These are phyloP conservation scores for Sebastes fasciatus DNA, from an alignment of 2,113 vertebrate species.

Conservation along the genomic window DNA sequence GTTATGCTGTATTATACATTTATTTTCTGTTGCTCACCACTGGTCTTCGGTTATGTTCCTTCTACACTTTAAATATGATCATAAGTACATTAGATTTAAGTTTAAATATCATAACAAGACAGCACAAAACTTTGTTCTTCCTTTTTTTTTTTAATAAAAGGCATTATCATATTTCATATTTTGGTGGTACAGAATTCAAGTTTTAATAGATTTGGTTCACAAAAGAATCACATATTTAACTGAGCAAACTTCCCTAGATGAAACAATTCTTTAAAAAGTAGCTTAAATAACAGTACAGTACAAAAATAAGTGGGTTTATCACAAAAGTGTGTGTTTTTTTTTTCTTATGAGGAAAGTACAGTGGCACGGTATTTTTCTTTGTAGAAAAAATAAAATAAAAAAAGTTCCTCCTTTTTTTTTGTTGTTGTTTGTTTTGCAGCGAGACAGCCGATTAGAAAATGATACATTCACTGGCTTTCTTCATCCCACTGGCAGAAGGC, in stretches of 20 bases:
- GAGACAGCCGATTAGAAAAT: constrained; percentile 61
- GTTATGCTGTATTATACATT: background rate
- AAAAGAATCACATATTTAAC: constrained; percentile 76
- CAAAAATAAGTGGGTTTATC: constrained; percentile 82
- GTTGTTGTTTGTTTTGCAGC: constrained; percentile 49
- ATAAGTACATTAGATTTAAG: background rate
- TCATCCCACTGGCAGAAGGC: constrained; percentile 78
- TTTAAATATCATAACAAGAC: background rate
- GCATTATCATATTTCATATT: constrained; percentile 72
- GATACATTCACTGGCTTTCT: constrained; percentile 81
- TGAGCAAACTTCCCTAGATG: constrained; percentile 72
- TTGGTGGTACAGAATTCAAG: constrained; percentile 83
- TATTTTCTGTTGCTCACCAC: background rate
- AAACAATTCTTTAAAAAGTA: constrained; percentile 72
- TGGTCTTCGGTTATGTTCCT: background rate
- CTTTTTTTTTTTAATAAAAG: constrained; percentile 74
- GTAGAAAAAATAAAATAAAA: constrained; percentile 73
- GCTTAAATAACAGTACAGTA: constrained; percentile 83
- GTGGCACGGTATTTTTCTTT: constrained; percentile 74
- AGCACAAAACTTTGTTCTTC: constrained; percentile 16
- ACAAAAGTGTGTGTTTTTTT: constrained; percentile 52
- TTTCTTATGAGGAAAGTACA: constrained; percentile 69
- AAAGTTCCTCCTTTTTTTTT: constrained; percentile 59
- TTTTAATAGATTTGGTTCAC: constrained; percentile 83
- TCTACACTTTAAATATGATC: background rate